Evolutionary conservation across 2,113 vertebrate species (phyloP).

Genomic region (Pelvicachromis taeniatus): DNA sequence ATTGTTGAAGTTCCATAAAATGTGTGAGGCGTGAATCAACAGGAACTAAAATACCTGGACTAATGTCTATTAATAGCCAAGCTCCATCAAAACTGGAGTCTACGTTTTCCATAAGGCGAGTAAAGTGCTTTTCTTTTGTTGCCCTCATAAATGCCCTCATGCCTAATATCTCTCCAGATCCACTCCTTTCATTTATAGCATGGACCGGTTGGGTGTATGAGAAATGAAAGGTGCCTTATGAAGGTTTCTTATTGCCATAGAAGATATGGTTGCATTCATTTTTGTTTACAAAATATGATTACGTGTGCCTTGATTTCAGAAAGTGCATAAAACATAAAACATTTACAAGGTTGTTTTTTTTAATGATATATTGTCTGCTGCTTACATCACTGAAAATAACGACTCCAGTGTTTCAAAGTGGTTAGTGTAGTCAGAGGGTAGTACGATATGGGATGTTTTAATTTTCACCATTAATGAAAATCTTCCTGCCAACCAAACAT

Average conservation of each 20-base stretch:
- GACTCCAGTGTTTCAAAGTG: too few relatives aligned
- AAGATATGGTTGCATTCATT: not conserved
- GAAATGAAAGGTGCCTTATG: not conserved
- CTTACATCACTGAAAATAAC: not conserved
- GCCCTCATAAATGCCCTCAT: not conserved
- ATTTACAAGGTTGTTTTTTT: not conserved
- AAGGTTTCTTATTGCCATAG: not conserved
- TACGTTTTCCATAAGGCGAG: not conserved
- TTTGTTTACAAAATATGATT: not conserved
- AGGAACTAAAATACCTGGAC: not conserved
- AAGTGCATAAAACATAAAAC: accelerated
- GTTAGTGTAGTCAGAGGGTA: not conserved
- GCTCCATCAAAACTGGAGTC: not conserved
- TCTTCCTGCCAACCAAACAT: not conserved
- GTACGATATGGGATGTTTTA: not conserved
- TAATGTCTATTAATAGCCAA: not conserved
- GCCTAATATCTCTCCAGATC: not conserved
- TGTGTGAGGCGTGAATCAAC: not conserved
- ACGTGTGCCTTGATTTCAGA: not conserved
- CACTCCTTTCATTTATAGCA: not conserved
- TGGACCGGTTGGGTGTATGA: not conserved
- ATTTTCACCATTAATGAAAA: not conserved
- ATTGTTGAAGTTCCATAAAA: not conserved
- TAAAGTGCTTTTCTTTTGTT: accelerated
- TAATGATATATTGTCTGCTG: too few relatives aligned